Base-by-base conservation (phyloP, 2,888 invertebrate genomes). In the Lymantria dispar region DNA sequence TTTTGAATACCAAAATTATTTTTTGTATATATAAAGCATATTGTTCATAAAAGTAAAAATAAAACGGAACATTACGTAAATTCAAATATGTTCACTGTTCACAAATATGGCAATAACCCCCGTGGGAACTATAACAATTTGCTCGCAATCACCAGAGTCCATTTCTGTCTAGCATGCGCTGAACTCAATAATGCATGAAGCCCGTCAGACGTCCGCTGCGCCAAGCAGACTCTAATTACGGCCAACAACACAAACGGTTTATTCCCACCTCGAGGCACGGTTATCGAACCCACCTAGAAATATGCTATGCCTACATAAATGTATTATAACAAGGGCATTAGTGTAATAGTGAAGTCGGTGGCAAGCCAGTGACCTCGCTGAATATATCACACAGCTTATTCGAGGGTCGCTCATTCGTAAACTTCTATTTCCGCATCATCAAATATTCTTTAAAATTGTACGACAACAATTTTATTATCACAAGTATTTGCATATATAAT, bases 81-180 rank as follows among this genome's bases (percentile, higher is more conserved):
- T 5, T 3, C 22, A 22, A 22, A 22, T 22, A 22, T 22, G 22
- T 22, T 22, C 22, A 60, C 55, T 50, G 58, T 59, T 56, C 22
- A 22, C 63, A 62, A 69, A 70, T 68, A 70, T 60, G 70, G 64
- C 63, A 62, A 59, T 66, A 68, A 68, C 68, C 75, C 80, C 79
- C 83, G 75, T 85, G 86, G 79, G 86, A 87, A 85, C 74, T 76
- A 78, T 78, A 78, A 79, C 84, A 80, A 77, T 82, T 82, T 80
- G 80, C 74, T 72, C 59, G 76, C 76, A 78, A 77, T 80, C 80
- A 75, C 74, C 74, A 72, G 66, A 71, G 72, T 74, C 68, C 64
- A 53, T 59, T 65, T 58, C 64, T 62, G 61, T 62, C 72, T 65
- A 68, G 62, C 71, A 67, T 70, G 71, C 74, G 68, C 71, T 72